Percentiles rank a stretch among this genome's conserved stretches.
Evolutionary conservation across 2,113 vertebrate species (phyloP).

Genomic region (Erythrolamprus reginae): DNA sequence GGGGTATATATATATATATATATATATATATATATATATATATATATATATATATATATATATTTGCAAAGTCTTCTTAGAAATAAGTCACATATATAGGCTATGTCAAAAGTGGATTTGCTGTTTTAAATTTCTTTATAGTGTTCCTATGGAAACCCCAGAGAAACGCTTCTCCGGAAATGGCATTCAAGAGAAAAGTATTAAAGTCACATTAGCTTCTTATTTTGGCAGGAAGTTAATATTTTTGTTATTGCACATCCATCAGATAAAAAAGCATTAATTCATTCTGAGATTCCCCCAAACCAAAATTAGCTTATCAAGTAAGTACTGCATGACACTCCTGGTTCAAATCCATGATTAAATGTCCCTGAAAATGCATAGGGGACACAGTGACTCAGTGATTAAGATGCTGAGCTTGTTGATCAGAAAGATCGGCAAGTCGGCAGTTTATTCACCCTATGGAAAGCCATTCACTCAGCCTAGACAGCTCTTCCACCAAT

Average conservation of each 20-base stretch:
- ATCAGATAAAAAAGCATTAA: background rate
- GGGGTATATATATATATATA: background rate
- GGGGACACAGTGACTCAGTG: no score
- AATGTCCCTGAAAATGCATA: background rate
- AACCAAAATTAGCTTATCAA: slow-evolving; percentile 8
- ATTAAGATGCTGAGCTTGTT: no score
- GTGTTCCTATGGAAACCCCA: slow-evolving; percentile 20
- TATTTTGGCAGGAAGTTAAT: slow-evolving; percentile 12
- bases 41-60: background rate
- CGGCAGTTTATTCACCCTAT: no score
- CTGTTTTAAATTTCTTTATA: slow-evolving; percentile 26
- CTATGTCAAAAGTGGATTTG: slow-evolving; percentile 9
- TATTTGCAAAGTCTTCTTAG: background rate
- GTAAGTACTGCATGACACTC: background rate
- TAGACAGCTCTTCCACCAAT: no score
- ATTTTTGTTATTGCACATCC: background rate
- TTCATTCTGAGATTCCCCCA: background rate
- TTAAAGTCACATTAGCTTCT: background rate
- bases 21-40: no score
- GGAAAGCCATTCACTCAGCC: no score
- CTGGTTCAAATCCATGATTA: background rate
- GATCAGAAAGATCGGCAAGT: no score
- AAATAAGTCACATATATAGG: background rate
- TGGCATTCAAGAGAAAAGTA: background rate
- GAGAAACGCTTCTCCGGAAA: slow-evolving; percentile 34